phyloP scores from a whole-genome alignment of 2,888 invertebrate species.

The Acanthopleura granulata region DNA sequence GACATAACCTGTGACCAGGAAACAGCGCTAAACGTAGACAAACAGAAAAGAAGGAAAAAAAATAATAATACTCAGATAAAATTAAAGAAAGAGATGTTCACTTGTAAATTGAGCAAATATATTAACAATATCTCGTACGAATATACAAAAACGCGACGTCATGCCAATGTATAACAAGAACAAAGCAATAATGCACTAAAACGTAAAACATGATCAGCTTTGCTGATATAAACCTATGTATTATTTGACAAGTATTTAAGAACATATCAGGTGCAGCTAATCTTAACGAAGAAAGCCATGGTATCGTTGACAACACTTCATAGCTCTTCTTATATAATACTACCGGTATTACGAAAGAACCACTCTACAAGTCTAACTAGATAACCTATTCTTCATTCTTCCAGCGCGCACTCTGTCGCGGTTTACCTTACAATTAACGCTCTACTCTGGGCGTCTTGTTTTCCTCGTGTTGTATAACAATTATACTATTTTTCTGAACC shows the following conservation, averaged over 20 bases:
- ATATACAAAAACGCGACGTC: not conserved
- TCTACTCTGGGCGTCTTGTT: too few species aligned
- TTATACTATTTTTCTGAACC: too few species aligned
- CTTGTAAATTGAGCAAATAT: constrained; percentile 7
- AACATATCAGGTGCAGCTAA: too few species aligned
- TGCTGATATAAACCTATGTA: not conserved
- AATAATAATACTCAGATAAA: not conserved
- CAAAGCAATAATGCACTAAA: not conserved
- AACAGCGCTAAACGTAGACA: not conserved
- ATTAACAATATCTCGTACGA: not conserved
- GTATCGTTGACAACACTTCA: too few species aligned
- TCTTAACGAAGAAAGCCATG: too few species aligned
- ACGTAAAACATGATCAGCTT: not conserved
- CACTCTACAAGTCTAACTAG: too few species aligned
- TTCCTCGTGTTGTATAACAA: too few species aligned
- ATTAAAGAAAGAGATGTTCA: not conserved
- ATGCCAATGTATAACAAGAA: constrained; percentile 3
- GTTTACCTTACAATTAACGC: too few species aligned
- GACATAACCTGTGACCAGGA: not conserved
- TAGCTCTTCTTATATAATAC: too few species aligned
- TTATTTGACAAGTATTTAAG: not conserved
- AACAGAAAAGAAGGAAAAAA: not conserved
- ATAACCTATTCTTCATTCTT: too few species aligned
- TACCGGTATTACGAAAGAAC: too few species aligned
- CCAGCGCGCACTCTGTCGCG: too few species aligned